phyloP scores from a whole-genome alignment of 2,797 vertebrate species.

The Podarcis siculus region DNA sequence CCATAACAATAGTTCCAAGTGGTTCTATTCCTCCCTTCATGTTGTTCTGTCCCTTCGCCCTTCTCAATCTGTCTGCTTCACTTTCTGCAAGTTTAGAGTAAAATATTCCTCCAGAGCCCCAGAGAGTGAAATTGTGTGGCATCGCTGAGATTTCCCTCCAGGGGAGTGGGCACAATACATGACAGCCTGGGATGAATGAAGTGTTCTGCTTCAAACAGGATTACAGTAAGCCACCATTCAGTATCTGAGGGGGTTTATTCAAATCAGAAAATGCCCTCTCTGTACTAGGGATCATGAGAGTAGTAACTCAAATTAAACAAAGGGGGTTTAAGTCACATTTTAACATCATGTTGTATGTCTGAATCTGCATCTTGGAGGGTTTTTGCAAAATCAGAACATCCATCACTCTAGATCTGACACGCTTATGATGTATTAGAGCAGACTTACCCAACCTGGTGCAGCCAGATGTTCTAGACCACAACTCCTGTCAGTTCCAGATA shows the following conservation, averaged over 20 bases:
- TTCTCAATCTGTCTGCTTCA: neutral
- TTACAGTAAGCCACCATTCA: constrained; percentile 46
- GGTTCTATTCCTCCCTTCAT: neutral
- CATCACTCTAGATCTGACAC: neutral
- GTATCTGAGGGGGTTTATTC: neutral
- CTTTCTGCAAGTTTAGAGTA: constrained; percentile 44
- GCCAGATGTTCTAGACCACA: neutral
- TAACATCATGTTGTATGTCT: neutral
- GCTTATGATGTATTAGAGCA: neutral
- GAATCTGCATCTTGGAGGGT: neutral
- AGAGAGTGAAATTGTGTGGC: constrained; percentile 29
- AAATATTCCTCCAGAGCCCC: constrained; percentile 14
- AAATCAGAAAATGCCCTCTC: neutral
- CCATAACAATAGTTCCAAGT: neutral
- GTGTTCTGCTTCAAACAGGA: constrained; percentile 45
- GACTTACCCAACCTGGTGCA: neutral
- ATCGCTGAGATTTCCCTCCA: constrained; percentile 42
- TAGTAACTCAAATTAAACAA: neutral
- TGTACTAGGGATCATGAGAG: neutral
- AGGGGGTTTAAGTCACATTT: neutral
- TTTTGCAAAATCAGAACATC: neutral
- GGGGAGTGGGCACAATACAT: constrained; percentile 13
- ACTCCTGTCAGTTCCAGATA: neutral
- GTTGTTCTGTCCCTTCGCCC: neutral
- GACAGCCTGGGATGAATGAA: constrained; percentile 45